These are phyloP conservation scores for Gymnorhina tibicen DNA, from an alignment of 2,113 vertebrate genomes.

Conservation along the genomic window DNA sequence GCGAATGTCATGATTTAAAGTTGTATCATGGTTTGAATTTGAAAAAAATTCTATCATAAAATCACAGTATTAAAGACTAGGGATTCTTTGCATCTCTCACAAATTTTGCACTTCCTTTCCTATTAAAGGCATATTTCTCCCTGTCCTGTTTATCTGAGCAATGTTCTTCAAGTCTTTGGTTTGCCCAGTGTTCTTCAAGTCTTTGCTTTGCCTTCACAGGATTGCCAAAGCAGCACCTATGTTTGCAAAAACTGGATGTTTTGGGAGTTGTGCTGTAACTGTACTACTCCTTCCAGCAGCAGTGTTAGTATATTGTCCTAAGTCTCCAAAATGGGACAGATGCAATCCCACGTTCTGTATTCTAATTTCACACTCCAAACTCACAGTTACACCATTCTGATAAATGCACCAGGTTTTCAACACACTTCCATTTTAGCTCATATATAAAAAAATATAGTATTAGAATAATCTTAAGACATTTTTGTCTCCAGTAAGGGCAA, in stretches of 20 bases:
- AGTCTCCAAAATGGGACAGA: background rate
- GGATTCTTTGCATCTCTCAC: background rate
- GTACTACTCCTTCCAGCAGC: background rate
- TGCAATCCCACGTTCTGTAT: background rate
- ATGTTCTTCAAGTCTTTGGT: background rate
- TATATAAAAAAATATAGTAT: background rate
- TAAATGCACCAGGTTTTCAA: background rate
- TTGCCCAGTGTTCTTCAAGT: background rate
- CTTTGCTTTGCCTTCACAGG: background rate
- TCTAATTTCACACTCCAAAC: background rate
- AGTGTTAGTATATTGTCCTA: background rate
- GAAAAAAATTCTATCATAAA: background rate
- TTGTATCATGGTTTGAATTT: background rate
- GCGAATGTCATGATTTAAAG: background rate
- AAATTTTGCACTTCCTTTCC: background rate
- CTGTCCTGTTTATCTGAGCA: background rate
- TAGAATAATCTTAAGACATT: background rate
- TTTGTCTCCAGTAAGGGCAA: background rate
- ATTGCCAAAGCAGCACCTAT: background rate
- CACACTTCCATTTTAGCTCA: background rate
- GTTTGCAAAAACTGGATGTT: background rate
- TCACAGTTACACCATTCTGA: background rate
- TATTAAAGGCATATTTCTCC: background rate
- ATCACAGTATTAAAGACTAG: background rate
- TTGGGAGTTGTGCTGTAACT: background rate